These are phyloP conservation scores for Glossosoma conforme DNA, from an alignment of 1,140 invertebrate species.

Conservation along the genomic window DNA sequence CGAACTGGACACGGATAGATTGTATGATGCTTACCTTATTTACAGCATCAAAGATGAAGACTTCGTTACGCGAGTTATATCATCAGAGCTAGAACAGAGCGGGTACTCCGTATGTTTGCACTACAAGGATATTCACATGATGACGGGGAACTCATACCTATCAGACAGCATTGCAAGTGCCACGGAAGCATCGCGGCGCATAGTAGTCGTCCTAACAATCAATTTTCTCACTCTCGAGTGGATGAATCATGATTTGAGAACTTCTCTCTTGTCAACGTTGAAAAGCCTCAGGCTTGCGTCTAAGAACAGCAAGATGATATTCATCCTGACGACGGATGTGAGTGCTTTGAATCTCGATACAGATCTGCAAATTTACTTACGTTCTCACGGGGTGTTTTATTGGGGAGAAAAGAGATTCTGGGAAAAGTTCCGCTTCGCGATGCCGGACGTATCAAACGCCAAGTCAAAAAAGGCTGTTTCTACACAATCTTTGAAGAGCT, in stretches of 20 bases:
- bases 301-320: slow-evolving; percentile 38
- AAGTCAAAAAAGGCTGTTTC: slow-evolving; percentile 9
- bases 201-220: slow-evolving; percentile 44
- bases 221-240: slow-evolving; percentile 40
- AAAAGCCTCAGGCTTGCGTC: slow-evolving; percentile 21
- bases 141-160: slow-evolving; percentile 26
- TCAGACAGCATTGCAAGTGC: slow-evolving; percentile 47
- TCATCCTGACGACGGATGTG: slow-evolving; percentile 67
- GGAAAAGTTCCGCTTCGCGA: slow-evolving; percentile 72
- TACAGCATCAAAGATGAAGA: slow-evolving; percentile 82
- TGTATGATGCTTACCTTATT: slow-evolving; percentile 84
- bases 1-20: slow-evolving; percentile 62
- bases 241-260: slow-evolving; percentile 27
- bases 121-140: slow-evolving; percentile 54
- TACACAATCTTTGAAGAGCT: slow-evolving; percentile 16
- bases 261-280: slow-evolving; percentile 22
- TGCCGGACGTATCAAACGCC: slow-evolving; percentile 57
- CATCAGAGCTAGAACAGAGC: slow-evolving; percentile 70
- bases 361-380: slow-evolving; percentile 74
- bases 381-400: slow-evolving; percentile 59
- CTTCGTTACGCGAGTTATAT: slow-evolving; percentile 71
- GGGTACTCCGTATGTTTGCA: slow-evolving; percentile 60
- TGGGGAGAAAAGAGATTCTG: slow-evolving; percentile 76
- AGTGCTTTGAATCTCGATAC: slow-evolving; percentile 72
- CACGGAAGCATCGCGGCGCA: slow-evolving; percentile 45